Evolutionary conservation across 2,888 invertebrate species (phyloP).

Genomic region (Eupithecia vulgata): DNA sequence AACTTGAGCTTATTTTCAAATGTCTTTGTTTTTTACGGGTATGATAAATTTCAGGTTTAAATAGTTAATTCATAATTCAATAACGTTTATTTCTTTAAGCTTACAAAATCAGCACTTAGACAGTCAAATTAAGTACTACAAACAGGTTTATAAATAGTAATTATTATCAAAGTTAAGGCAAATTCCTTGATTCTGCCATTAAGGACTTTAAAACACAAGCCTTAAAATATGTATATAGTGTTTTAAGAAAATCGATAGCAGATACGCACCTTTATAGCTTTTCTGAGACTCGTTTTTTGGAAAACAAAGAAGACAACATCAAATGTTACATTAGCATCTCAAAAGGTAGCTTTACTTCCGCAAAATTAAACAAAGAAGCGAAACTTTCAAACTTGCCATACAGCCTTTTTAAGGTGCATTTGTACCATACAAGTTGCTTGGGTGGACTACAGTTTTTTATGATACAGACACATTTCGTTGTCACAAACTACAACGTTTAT

Average conservation of each 20-base stretch:
- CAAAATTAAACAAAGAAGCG: slow-evolving; percentile 2
- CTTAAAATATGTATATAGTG: not conserved
- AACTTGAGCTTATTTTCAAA: not conserved
- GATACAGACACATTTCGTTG: not conserved
- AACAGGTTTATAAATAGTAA: too few relatives aligned
- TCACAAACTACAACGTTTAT: not conserved
- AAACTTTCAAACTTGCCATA: not conserved
- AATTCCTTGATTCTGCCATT: not conserved
- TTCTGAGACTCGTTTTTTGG: not conserved
- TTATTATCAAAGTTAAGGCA: too few relatives aligned
- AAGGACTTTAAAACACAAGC: not conserved
- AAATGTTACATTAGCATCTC: not conserved
- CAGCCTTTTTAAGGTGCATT: not conserved
- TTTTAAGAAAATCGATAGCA: not conserved
- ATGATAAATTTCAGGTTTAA: not conserved
- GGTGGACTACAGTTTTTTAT: not conserved
- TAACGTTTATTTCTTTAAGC: too few relatives aligned
- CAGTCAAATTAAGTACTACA: too few relatives aligned
- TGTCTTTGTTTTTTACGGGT: not conserved
- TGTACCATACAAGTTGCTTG: not conserved
- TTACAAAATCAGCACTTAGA: too few relatives aligned
- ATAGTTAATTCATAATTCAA: not conserved
- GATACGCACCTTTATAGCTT: too few relatives aligned
- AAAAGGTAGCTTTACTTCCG: not conserved
- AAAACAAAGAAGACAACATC: not conserved